A percentile compares a stretch with the other conserved stretches of the same genome.
phyloP scores from a whole-genome alignment of 2,113 vertebrate genomes.

The Picathartes gymnocephalus region DNA sequence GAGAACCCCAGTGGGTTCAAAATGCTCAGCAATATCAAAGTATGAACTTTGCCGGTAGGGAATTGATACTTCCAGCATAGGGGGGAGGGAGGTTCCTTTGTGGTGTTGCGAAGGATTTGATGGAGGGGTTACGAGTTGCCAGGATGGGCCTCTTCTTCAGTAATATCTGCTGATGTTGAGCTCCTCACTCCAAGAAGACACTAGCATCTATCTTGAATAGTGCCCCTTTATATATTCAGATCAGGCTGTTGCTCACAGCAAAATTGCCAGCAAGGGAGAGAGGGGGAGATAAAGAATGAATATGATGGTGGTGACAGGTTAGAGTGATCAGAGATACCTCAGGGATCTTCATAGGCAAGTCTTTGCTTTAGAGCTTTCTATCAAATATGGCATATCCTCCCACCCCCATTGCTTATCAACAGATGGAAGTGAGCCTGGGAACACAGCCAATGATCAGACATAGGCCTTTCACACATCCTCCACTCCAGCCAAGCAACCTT shows the following conservation, averaged over 20 bases:
- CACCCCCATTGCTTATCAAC: constrained; percentile 45
- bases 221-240: background rate
- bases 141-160: background rate
- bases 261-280: constrained; percentile 16
- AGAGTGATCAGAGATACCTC: constrained; percentile 55
- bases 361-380: constrained; percentile 57
- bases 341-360: constrained; percentile 59
- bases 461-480: constrained; percentile 51
- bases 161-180: background rate
- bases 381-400: constrained; percentile 48
- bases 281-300: background rate
- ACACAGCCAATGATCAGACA: constrained; percentile 47
- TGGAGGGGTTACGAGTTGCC: background rate
- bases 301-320: background rate
- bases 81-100: background rate
- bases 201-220: constrained; percentile 4
- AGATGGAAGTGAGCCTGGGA: constrained; percentile 61
- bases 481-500: constrained; percentile 47
- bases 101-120: background rate
- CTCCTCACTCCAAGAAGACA: background rate
- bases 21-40: constrained; percentile 1
- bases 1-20: background rate
- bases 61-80: background rate
- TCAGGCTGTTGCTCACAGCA: background rate
- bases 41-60: background rate